Base-by-base conservation (phyloP, 1,140 invertebrate species). In the Meloidogyne exigua region DNA sequence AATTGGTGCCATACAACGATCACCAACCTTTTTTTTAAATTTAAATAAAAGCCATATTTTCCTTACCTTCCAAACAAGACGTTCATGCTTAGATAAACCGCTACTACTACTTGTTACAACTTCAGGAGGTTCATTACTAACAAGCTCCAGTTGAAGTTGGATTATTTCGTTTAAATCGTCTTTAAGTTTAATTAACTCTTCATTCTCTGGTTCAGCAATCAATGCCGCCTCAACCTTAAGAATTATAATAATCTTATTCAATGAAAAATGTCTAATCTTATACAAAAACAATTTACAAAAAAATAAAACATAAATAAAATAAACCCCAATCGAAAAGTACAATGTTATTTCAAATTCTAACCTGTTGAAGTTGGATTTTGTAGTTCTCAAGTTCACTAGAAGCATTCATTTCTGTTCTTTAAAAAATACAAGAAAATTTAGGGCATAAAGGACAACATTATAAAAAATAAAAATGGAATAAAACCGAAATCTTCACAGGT, bases 131-230 rank as follows among this genome's bases (percentile, higher is more conserved):
- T 69, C 74, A 28, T 64, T 67, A 18, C 12, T 23, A 7, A 81
- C 66, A 15, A 82, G 68, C 28, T 83, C 82, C 49, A 81, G 63
- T 64, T 82, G 81, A 28, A 82, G 75, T 18, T 23, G 57, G 49
- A 82, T 82, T 77, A 82, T 83, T 65, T 82, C 80, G 26, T 77
- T 44, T 15, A 82, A 28, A 68, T 82, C 81, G 9, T 79, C 78
- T 25, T 80, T 80, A 18, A 82, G 28, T 70, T 82, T 83, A 21
- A 82, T 21, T 26, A 82, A 80, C 63, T 82, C 80, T 72, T 83
- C 81, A 75, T 83, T 82, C 2, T 82, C 75, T 11, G 80, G 81
- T 39, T 82, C 82, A 10, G 81, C 81, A 15, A 82, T 76, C 28
- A 82, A 72, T 39, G 80, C 80, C 4, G 80, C 80, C 64, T 82